Conservation (phyloP, 2,888 invertebrate species). For the Oligia latruncula region DNA sequence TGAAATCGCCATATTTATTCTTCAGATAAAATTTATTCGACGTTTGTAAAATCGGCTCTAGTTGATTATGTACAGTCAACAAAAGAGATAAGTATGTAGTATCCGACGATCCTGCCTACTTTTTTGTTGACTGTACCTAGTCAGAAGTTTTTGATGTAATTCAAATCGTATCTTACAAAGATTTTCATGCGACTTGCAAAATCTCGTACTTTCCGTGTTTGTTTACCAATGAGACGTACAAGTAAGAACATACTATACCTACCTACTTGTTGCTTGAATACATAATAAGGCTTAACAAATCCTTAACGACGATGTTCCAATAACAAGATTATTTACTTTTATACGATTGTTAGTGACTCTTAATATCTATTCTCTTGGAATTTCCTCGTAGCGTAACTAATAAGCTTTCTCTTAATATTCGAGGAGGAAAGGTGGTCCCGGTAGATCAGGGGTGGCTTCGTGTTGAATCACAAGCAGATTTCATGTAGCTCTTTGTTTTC, state of each 20-base stretch:
- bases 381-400: constrained; percentile 32
- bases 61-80: not conserved
- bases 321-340: constrained; percentile 43
- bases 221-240: constrained; percentile 6
- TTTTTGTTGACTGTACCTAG: too few relatives aligned
- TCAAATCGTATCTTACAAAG: not conserved
- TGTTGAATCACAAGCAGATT: constrained; percentile 42
- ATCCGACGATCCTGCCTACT: too few relatives aligned
- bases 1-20: not conserved
- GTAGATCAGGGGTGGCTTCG: constrained; percentile 15
- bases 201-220: not conserved
- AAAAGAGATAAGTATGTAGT: too few relatives aligned
- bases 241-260: not conserved
- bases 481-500: constrained; percentile 4
- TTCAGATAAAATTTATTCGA: not conserved
- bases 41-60: not conserved
- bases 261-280: constrained; percentile 41
- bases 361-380: constrained; percentile 40
- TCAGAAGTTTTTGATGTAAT: not conserved
- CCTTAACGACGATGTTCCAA: constrained; percentile 35
- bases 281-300: constrained; percentile 36
- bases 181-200: constrained; percentile 6
- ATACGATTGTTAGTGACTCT: constrained; percentile 41
- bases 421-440: constrained; percentile 21
- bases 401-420: constrained; percentile 36